Conservation (phyloP, 2,113 vertebrate species). For the Salminus brasiliensis region DNA sequence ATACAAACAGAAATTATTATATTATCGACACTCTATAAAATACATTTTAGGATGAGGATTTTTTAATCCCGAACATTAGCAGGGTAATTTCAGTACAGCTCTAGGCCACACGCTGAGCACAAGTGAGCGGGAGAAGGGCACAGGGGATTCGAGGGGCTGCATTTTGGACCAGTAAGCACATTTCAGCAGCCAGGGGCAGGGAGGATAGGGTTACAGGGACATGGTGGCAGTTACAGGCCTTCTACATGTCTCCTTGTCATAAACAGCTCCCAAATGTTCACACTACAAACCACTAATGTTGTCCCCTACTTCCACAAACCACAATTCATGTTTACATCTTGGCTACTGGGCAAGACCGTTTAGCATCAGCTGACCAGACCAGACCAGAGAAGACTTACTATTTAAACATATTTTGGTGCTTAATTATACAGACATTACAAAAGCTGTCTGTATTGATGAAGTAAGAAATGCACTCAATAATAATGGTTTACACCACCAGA, state of each 20-base stretch:
- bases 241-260: conserved; percentile 54
- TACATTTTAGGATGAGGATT: neutral
- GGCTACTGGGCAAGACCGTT: neutral
- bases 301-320: conserved; percentile 30
- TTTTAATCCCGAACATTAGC: conserved; percentile 38
- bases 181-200: conserved; percentile 61
- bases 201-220: conserved; percentile 67
- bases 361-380: neutral
- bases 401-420: neutral
- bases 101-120: neutral
- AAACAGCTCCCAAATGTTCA: conserved; percentile 59
- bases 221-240: conserved; percentile 48
- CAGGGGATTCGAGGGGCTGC: conserved; percentile 42
- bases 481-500: conserved; percentile 49
- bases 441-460: neutral
- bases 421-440: neutral
- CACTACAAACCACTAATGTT: conserved; percentile 55
- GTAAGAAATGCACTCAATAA: neutral
- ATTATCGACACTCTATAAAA: neutral
- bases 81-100: conserved; percentile 21
- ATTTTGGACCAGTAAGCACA: conserved; percentile 73
- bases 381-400: neutral
- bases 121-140: conserved; percentile 59
- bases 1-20: neutral
- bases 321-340: conserved; percentile 33